Evolutionary conservation across 1,140 invertebrate species (phyloP).

Genomic region (Lamellibrachia luymesi): DNA sequence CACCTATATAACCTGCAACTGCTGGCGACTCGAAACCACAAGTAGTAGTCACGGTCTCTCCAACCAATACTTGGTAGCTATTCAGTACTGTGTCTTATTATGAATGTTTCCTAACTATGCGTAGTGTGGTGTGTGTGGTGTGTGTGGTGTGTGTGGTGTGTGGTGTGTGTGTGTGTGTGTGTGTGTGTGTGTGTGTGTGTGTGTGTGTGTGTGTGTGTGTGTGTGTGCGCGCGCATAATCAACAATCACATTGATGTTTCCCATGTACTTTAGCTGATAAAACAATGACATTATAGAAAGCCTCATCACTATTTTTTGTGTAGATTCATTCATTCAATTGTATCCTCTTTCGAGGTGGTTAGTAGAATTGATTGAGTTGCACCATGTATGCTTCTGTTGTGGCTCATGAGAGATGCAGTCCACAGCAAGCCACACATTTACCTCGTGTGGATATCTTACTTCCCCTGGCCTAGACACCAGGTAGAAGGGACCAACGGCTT

Average conservation of each 20-base stretch:
- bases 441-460: too few relatives aligned
- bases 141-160: not conserved
- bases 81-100: not conserved
- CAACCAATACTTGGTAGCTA: not conserved
- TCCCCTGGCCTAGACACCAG: too few relatives aligned
- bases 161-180: not conserved
- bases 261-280: not conserved
- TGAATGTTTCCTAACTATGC: not conserved
- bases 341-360: too few relatives aligned
- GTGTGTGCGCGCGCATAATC: too few relatives aligned
- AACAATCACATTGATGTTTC: not conserved
- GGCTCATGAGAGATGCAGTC: too few relatives aligned
- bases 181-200: not conserved
- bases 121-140: not conserved
- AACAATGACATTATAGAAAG: not conserved
- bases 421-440: too few relatives aligned
- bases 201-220: not conserved
- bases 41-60: not conserved
- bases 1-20: too few relatives aligned
- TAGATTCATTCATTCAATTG: too few relatives aligned
- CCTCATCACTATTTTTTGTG: not conserved
- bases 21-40: not conserved
- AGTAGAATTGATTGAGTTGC: too few relatives aligned
- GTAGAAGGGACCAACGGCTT: too few relatives aligned
- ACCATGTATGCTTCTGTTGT: too few relatives aligned